phyloP scores from a whole-genome alignment of 2,797 vertebrate genomes.

The Poliocrania exsul region DNA sequence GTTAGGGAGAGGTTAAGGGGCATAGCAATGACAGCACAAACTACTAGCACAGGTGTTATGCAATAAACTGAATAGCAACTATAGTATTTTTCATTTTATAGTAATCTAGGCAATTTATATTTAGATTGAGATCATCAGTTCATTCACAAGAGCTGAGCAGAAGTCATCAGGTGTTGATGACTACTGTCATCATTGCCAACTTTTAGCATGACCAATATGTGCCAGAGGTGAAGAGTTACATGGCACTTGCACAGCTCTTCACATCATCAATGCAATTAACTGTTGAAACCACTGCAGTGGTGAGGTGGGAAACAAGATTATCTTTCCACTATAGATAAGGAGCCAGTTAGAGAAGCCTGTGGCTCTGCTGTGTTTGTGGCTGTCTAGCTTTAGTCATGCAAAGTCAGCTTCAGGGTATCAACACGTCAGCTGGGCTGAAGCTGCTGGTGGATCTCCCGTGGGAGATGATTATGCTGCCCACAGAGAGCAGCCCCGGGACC shows the following conservation, averaged over 20 bases:
- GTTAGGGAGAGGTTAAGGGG: neutral
- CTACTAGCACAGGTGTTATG: neutral
- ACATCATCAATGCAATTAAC: neutral
- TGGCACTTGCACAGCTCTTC: neutral
- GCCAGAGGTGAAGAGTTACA: neutral
- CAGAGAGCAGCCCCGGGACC: neutral
- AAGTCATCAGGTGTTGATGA: constrained; percentile 11
- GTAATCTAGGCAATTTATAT: neutral
- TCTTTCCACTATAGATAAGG: neutral
- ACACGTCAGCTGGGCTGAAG: neutral
- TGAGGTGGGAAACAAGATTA: neutral
- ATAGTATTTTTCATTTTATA: neutral
- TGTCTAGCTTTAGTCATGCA: neutral
- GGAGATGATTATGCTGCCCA: neutral
- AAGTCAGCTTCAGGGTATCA: neutral
- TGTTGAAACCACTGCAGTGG: neutral
- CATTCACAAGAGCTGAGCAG: neutral
- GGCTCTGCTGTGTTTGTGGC: neutral
- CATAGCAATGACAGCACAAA: neutral
- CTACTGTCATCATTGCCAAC: neutral
- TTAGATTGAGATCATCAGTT: constrained; percentile 14
- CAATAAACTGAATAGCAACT: neutral
- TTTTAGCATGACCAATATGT: neutral
- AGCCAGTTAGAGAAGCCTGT: neutral
- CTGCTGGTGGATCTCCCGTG: neutral